phyloP scores from a whole-genome alignment of 92 coral and sea anemone genomes.

The Zoanthus sansibaricus region DNA sequence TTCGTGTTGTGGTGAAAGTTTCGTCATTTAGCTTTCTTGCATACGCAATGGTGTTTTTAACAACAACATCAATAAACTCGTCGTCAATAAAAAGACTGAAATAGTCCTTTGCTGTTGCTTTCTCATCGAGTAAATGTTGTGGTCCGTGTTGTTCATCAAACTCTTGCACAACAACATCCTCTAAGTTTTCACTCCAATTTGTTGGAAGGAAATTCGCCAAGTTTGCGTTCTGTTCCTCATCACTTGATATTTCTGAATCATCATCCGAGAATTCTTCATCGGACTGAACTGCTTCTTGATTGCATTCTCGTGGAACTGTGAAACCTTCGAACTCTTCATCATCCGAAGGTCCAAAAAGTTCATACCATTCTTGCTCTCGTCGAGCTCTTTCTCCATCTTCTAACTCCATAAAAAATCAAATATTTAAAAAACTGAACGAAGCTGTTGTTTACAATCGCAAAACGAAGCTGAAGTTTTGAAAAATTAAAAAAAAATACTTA shows the following conservation, averaged over 20 bases:
- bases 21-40: conserved; percentile 47
- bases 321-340: conserved; percentile 16
- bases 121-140: neutral
- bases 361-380: conserved; percentile 14
- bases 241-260: neutral
- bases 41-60: conserved; percentile 42
- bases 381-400: conserved; percentile 23
- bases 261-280: neutral
- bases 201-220: conserved; percentile 15
- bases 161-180: conserved; percentile 13
- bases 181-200: conserved; percentile 2
- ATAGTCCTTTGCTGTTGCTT: conserved; percentile 18
- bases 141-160: conserved; percentile 8
- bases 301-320: conserved; percentile 8
- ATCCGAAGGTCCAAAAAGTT: conserved; percentile 20
- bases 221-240: conserved; percentile 12
- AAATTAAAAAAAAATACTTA: neutral
- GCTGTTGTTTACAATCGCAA: conserved; percentile 2
- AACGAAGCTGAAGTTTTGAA: neutral
- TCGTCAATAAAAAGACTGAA: conserved; percentile 1
- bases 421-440: conserved; percentile 3
- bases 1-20: conserved; percentile 45
- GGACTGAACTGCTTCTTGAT: conserved; percentile 17
- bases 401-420: conserved; percentile 9
- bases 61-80: conserved; percentile 21